phyloP scores from a whole-genome alignment of 2,797 vertebrate genomes.

The Peromyscus attwateri region DNA sequence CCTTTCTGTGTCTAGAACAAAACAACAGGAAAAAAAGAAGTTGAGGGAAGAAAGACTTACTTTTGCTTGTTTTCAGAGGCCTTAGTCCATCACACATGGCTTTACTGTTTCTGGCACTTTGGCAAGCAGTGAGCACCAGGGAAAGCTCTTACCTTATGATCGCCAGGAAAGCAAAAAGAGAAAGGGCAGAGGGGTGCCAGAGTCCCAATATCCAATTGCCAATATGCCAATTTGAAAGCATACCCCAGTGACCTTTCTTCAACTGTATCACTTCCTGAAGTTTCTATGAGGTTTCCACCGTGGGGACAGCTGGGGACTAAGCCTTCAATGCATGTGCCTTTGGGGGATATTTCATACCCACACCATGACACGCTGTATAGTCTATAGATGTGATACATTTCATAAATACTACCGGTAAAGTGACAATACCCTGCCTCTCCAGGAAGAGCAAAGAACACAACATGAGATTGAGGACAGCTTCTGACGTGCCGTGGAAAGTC shows the following conservation, averaged over 20 bases:
- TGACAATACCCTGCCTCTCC: background rate
- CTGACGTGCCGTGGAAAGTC: background rate
- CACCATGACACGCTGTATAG: background rate
- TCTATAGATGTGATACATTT: background rate
- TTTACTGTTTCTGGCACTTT: background rate
- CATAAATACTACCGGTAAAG: background rate
- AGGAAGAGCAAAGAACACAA: background rate
- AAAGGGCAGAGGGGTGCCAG: background rate
- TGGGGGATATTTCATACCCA: background rate
- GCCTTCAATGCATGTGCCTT: background rate
- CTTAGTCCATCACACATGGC: too few species aligned
- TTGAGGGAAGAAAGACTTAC: background rate
- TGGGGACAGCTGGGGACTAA: background rate
- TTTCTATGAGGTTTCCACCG: background rate
- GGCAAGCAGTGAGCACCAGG: too few species aligned
- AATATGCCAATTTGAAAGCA: background rate
- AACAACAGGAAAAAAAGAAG: background rate
- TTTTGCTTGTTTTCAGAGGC: background rate
- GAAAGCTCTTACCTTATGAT: background rate
- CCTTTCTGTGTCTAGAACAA: background rate
- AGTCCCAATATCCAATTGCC: too few species aligned
- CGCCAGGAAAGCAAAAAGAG: background rate
- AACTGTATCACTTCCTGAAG: too few species aligned
- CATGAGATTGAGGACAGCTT: background rate
- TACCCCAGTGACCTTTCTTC: background rate